Base-by-base conservation (phyloP, 1,140 invertebrate genomes). In the Danaus melanippus region DNA sequence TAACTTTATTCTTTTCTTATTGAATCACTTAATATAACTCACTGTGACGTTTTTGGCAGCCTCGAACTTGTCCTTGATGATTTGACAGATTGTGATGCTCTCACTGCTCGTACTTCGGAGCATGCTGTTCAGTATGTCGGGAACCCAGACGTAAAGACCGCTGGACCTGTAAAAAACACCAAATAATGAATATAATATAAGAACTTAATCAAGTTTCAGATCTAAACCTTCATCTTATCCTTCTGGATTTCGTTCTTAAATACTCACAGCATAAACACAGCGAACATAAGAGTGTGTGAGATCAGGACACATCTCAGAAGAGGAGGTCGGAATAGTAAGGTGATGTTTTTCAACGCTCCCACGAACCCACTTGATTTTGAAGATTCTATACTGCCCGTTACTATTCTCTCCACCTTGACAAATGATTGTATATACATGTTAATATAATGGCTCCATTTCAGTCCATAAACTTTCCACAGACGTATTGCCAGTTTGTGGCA, bases 281-380 rank as follows among this genome's bases (percentile, higher is more conserved):
- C 67, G 42, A 91, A 91, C 71, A 90, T 89, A 0, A 87, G 85
- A 3, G 84, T 69, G 60, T 89, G 90, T 0, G 90, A 88, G 56
- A 90, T 89, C 8, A 89, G 53, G 0, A 90, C 91, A 58, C 90
- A 90, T 4, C 78, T 42, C 9, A 89, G 50, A 8, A 89, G 72
- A 0, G 82, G 83, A 40, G 77, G 79, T n/a, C 81, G 79, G 73
- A 91, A 90, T 12, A 91, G 61, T 8, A 89, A 83, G 0, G 72
- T 67, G 0, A 81, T 60, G 49, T 81, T 81, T 58, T 72, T 74
- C 5, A 86, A 21, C 0, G 77, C 79, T 0, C 74, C 87, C 56
- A 77, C 90, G 86, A 60, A 91, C 12, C 60, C 90, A 69, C 53
- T 74, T 47, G 2, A 80, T 85, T 78, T 90, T 79, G 39, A 66